Evolutionary conservation across 1,140 invertebrate species (phyloP), one percentile per base, ranked within the genome.

Genomic region (Contarinia nasturtii): DNA sequence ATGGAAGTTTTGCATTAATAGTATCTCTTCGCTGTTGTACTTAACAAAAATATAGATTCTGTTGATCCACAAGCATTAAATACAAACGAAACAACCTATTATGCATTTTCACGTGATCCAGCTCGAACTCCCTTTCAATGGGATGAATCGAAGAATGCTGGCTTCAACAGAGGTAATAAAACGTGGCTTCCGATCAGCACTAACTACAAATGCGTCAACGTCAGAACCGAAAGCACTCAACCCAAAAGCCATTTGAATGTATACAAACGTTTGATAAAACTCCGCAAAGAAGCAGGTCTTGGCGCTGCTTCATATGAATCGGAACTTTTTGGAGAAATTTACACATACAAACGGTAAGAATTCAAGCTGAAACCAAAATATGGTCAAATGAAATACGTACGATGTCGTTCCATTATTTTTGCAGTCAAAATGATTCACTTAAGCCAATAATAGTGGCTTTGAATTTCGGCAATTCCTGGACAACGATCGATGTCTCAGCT

Each of bases 151-250:
- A 58, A 56, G 49, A 68, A 73, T 54, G 71, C 74, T 43, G 44
- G 47, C 12, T 75, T 75, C 54, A 67, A 63, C 5, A 66, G 54
- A 0, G 64, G 45, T 12, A 61, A 58, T 5, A 65, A 51, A 19
- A 72, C 78, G 2, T 82, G 79, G 78, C 58, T 82, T 1, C 77
- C 77, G 0, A 67, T 80, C 2, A 66, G 76, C 50, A 52, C 60
- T 1, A 74, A 76, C 53, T 79, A 75, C 53, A 56, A 51, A 27
- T 64, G 50, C 0, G 47, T 75, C 0, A 79, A 77, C 56, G 57
- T 76, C 5, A 60, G 59, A 0, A 52, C 48, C 2, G 59, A 71
- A 49, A 58, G 63, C 37, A 22, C 18, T 0, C 52, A 54, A 0
- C 2, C 48, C 0, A 59, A 59, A 40, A 71, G 68, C 45, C 71